Evolutionary conservation across 2,888 invertebrate species (phyloP).

Genomic region (Antitype chi): DNA sequence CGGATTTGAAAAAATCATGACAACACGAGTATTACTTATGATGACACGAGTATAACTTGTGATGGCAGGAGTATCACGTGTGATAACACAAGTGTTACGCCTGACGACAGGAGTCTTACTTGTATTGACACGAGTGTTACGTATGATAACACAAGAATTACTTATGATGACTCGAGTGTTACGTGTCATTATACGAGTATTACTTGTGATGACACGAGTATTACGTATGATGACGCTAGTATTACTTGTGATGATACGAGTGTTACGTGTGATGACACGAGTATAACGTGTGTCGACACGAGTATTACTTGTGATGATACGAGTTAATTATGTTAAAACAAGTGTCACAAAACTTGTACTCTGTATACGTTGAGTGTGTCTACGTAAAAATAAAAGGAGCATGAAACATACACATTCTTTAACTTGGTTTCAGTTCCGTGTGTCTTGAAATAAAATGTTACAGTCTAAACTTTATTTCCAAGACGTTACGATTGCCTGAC

Average conservation of each 20-base stretch:
- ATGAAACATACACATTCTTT: not conserved
- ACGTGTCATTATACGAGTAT: not conserved
- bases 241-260: not conserved
- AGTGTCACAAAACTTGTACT: not conserved
- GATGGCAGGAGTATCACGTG: too few species aligned
- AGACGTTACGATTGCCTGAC: conserved; percentile 14
- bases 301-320: not conserved
- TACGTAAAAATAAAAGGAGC: not conserved
- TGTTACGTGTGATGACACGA: not conserved
- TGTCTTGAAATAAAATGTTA: conserved; percentile 3
- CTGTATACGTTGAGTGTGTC: not conserved
- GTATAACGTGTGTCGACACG: not conserved
- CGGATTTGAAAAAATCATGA: too few species aligned
- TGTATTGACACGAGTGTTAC: too few species aligned
- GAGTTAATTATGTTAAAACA: not conserved
- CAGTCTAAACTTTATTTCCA: conserved; percentile 25
- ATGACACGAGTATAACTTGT: not conserved
- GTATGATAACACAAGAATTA: too few species aligned
- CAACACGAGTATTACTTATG: not conserved
- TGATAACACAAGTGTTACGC: too few species aligned
- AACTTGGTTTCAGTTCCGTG: not conserved
- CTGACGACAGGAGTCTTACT: not conserved
- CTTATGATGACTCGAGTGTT: too few species aligned
- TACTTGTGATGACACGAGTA: not conserved
- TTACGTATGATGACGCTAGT: not conserved